phyloP scores from a whole-genome alignment of 1,140 invertebrate species.

The Anastrepha obliqua region DNA sequence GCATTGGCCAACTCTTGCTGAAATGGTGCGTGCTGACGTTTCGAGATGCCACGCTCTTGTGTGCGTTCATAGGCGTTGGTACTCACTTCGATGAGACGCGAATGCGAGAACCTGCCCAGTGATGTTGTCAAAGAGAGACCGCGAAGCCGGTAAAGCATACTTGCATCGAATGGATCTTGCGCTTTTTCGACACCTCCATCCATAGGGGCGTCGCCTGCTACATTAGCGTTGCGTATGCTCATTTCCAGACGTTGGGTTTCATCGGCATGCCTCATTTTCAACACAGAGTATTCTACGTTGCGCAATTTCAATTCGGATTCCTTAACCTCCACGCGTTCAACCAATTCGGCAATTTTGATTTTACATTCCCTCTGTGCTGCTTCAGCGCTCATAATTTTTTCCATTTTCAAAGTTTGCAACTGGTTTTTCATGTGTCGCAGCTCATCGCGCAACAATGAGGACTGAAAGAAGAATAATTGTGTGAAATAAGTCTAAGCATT shows the following conservation, averaged over 20 bases:
- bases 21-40: slow-evolving; percentile 63
- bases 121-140: not conserved
- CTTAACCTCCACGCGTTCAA: slow-evolving; percentile 64
- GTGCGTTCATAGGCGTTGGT: slow-evolving; percentile 38
- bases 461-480: slow-evolving; percentile 56
- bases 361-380: slow-evolving; percentile 63
- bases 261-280: slow-evolving; percentile 64
- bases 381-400: slow-evolving; percentile 64
- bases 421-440: slow-evolving; percentile 66
- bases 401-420: slow-evolving; percentile 66
- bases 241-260: slow-evolving; percentile 59
- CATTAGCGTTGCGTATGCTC: slow-evolving; percentile 48
- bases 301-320: slow-evolving; percentile 60
- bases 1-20: slow-evolving; percentile 65
- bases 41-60: slow-evolving; percentile 44
- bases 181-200: not conserved
- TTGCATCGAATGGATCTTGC: too few relatives aligned
- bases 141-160: not conserved
- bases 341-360: slow-evolving; percentile 63
- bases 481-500: not conserved
- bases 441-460: slow-evolving; percentile 67
- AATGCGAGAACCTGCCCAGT: not conserved
- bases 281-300: slow-evolving; percentile 59
- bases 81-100: slow-evolving; percentile 8
- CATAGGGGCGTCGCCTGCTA: not conserved